Evolutionary conservation across 2,797 vertebrate genomes (phyloP).

Genomic region (Gambusia yucatana): DNA sequence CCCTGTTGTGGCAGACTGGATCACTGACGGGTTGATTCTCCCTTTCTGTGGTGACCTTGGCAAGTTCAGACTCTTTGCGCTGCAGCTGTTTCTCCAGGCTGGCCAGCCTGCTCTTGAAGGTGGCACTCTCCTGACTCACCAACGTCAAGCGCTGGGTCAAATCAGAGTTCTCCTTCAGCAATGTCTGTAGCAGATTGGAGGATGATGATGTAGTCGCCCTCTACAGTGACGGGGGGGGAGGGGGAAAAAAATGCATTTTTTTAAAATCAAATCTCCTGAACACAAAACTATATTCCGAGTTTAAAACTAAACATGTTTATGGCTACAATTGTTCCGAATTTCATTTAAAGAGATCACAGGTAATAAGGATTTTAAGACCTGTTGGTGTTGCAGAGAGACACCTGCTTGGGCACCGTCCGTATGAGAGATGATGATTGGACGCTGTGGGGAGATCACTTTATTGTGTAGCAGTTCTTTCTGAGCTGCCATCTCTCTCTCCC

Average conservation of each 20-base stretch:
- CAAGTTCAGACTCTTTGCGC: constrained; percentile 74
- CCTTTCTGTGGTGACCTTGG: constrained; percentile 60
- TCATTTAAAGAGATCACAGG: neutral
- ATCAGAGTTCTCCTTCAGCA: constrained; percentile 83
- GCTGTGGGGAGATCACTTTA: constrained; percentile 25
- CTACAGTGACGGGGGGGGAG: constrained; percentile 19
- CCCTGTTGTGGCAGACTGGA: constrained; percentile 77
- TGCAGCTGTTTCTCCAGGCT: constrained; percentile 78
- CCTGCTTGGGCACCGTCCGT: constrained; percentile 22
- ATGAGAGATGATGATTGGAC: constrained; percentile 12
- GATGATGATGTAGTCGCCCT: constrained; percentile 21
- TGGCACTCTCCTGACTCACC: constrained; percentile 78
- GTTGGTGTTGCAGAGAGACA: constrained; percentile 43
- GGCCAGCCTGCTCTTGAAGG: constrained; percentile 75
- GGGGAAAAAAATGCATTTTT: neutral
- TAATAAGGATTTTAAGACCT: constrained; percentile 44
- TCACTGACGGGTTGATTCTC: constrained; percentile 81
- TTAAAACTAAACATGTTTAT: neutral
- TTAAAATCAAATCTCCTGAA: neutral
- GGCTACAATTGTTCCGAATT: neutral
- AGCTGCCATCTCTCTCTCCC: constrained; percentile 67
- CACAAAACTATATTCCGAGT: neutral
- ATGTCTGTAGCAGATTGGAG: constrained; percentile 73
- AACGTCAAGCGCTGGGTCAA: constrained; percentile 73
- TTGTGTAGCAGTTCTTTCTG: constrained; percentile 54